Percentiles rank a stretch among this genome's conserved stretches.
Conservation (phyloP, 2,888 invertebrate genomes). For the Tetanocera ferruginea region DNA sequence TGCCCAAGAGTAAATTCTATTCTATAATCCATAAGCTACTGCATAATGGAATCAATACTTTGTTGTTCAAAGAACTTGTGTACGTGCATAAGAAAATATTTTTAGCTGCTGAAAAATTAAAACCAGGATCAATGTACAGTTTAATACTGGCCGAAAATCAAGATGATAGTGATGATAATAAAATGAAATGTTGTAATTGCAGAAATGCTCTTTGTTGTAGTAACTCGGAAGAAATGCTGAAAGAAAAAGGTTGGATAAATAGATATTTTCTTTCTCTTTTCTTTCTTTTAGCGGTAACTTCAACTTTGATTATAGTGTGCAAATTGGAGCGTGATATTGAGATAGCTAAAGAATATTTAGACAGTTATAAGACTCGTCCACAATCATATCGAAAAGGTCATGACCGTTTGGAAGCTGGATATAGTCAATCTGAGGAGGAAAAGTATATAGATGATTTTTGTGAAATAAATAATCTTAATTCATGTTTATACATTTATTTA, state of each 20-base stretch:
- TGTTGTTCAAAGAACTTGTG: slow-evolving; percentile 60
- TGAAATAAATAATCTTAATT: not conserved
- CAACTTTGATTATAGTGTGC: slow-evolving; percentile 52
- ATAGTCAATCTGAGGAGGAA: slow-evolving; percentile 33
- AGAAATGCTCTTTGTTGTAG: slow-evolving; percentile 56
- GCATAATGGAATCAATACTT: slow-evolving; percentile 59
- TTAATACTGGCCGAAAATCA: slow-evolving; percentile 54
- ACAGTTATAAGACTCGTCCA: slow-evolving; percentile 51
- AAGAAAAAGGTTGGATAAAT: slow-evolving; percentile 58
- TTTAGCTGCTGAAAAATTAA: slow-evolving; percentile 59
- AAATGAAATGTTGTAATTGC: slow-evolving; percentile 62
- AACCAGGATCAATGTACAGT: slow-evolving; percentile 59
- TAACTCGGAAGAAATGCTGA: slow-evolving; percentile 61
- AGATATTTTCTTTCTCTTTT: not conserved
- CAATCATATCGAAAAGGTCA: slow-evolving; percentile 24
- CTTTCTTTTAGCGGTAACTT: no score
- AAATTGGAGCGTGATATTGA: slow-evolving; percentile 63
- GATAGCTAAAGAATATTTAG: slow-evolving; percentile 58
- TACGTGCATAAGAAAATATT: slow-evolving; percentile 64
- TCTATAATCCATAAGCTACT: slow-evolving; percentile 61
- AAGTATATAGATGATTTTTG: not conserved
- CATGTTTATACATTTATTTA: not conserved
- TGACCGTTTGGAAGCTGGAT: slow-evolving; percentile 13
- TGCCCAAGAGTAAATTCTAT: slow-evolving; percentile 60
- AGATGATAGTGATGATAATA: slow-evolving; percentile 26